These are phyloP conservation scores for Himalopsyche japonica DNA, from an alignment of 2,888 invertebrate genomes.

Conservation along the genomic window DNA sequence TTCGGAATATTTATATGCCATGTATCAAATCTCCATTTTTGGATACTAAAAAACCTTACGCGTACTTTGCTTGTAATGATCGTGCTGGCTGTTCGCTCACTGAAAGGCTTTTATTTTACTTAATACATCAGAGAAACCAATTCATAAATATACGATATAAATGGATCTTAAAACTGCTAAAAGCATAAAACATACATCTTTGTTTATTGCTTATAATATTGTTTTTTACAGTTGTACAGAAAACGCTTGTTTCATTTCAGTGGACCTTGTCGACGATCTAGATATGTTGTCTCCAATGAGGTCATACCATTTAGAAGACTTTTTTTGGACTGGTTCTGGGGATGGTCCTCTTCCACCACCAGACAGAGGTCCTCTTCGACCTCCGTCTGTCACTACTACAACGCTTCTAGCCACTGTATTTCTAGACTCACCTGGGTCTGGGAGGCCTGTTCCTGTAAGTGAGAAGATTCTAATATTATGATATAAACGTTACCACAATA, in stretches of 20 bases:
- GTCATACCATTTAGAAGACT: conserved; percentile 72
- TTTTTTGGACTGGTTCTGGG: conserved; percentile 88
- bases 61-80: no score
- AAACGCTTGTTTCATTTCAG: conserved; percentile 6
- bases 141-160: no score
- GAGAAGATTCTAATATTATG: no score
- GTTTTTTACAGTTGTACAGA: not conserved
- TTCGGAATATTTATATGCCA: no score
- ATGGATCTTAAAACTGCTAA: no score
- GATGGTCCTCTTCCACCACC: conserved; percentile 71
- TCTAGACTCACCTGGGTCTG: conserved; percentile 58
- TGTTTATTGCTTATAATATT: not conserved
- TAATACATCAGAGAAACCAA: no score
- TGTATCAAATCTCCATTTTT: no score
- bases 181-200: not conserved
- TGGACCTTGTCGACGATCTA: conserved; percentile 41
- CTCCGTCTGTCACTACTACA: conserved; percentile 65
- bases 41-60: no score
- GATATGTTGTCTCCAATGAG: conserved; percentile 42
- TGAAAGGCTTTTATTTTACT: no score
- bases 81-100: no score
- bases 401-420: conserved; percentile 74
- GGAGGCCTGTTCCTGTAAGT: not conserved
- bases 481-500: no score
- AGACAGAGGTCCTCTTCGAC: conserved; percentile 50